Percentiles rank a stretch among this genome's conserved stretches.
Conservation (phyloP, 1,140 invertebrate genomes). For the Lasioglossum baleicum region DNA sequence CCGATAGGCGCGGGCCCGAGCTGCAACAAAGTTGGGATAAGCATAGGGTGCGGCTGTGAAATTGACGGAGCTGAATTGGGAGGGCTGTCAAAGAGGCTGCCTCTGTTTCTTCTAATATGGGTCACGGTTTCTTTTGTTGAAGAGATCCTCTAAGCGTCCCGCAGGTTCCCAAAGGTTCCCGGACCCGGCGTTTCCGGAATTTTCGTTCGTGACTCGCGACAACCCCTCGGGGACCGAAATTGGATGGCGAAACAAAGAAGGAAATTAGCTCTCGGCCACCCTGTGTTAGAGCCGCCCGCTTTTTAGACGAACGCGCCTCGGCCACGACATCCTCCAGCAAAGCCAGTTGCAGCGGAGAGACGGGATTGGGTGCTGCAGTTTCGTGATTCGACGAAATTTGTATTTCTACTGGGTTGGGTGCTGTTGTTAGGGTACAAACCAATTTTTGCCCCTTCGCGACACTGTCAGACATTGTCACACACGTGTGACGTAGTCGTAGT, state of each 20-base stretch:
- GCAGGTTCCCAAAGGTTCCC: neutral
- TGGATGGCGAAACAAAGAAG: conserved; percentile 3
- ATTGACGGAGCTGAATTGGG: conserved; percentile 44
- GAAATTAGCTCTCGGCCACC: neutral
- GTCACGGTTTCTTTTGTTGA: conserved; percentile 18
- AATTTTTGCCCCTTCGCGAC: too few species aligned
- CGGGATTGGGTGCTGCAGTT: too few species aligned
- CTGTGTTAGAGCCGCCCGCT: neutral
- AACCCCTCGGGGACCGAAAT: neutral
- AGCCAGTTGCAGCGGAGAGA: too few species aligned
- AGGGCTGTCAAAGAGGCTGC: conserved; percentile 5
- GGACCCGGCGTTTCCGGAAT: conserved; percentile 19
- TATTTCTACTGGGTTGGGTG: too few species aligned
- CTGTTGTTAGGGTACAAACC: too few species aligned
- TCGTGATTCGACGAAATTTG: too few species aligned
- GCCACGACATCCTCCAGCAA: too few species aligned
- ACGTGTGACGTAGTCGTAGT: too few species aligned
- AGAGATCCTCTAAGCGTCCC: neutral
- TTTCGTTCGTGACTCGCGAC: conserved; percentile 25
- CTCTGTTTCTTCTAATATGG: neutral
- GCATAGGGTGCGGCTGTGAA: conserved; percentile 48
- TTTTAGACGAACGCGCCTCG: neutral
- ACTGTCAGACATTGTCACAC: too few species aligned
- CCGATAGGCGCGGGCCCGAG: neutral
- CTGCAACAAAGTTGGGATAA: conserved; percentile 59